Base-by-base conservation (phyloP, 2,888 invertebrate species). In the Crepidodera aurea region DNA sequence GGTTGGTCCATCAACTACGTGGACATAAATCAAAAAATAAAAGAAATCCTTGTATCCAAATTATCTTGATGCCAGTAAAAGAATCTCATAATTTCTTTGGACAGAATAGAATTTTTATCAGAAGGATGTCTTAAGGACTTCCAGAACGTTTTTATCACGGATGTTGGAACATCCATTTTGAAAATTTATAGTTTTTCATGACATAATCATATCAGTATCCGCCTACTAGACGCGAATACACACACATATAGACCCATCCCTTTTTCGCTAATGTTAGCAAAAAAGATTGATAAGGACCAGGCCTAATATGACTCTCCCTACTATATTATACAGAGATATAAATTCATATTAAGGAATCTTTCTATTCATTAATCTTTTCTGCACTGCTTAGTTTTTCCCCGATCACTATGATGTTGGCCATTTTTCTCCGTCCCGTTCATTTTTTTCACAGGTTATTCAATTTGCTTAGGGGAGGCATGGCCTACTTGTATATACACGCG, bases 381-480 rank as follows among this genome's bases (percentile, higher is more conserved):
- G 63, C 59, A 39, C 59, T 59, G 59, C 59, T 59, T 63, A 63
- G 63, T 63, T 63, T 62, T 55, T 44, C 63, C 55, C 51, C 63
- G 59, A 63, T 63, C 54, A 51, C 50, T 51, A 51, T 51, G 27
- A 59, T 55, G 34, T 42, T 25, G 50, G 44, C 63, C 44, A 63
- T 63, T 63, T 63, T 63, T 63, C 63, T 50, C 13, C 54, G 40
- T 53, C 48, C 59, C 22, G 44, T 67, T 55, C 67, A 60, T 62
- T 67, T 67, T 67, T 67, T 67, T 57, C 48, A 53, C 62, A 57
- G 62, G 67, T 62, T 64, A 67, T 64, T 67, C 64, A 62, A 64
- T 64, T 64, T 64, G 62, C 50, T 62, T 62, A 55, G 60, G 62
- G 39, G 42, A 13, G 42, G 42, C 40, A 32, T 3, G 12, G 57